A percentile compares a stretch with the other conserved stretches of the same genome.
Evolutionary conservation across 2,113 vertebrate species (phyloP).

Genomic region (Aldabrachelys gigantea): DNA sequence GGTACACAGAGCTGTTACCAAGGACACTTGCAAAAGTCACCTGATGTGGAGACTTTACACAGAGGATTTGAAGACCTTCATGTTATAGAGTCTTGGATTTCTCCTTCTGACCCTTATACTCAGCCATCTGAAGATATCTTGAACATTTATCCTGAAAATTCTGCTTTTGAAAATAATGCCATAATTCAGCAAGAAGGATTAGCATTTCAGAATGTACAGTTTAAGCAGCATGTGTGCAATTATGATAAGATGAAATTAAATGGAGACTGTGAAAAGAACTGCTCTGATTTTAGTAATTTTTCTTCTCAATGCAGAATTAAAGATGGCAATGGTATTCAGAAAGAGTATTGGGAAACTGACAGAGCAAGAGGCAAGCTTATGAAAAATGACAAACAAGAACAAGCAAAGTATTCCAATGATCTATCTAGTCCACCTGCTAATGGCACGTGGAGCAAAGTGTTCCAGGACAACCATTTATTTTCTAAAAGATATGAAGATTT

Average conservation of each 20-base stretch:
- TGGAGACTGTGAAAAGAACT: background rate
- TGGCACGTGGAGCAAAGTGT: constrained; percentile 36
- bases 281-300: background rate
- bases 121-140: background rate
- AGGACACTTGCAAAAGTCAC: constrained; percentile 31
- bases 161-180: background rate
- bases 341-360: constrained; percentile 44
- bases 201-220: background rate
- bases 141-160: background rate
- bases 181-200: background rate
- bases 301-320: constrained; percentile 2
- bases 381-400: constrained; percentile 7
- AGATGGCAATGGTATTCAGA: background rate
- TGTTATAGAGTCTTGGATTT: constrained; percentile 63
- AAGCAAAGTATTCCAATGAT: background rate
- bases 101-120: background rate
- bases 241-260: background rate
- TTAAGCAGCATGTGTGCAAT: background rate
- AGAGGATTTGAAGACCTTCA: constrained; percentile 64
- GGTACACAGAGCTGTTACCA: background rate
- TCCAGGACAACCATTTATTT: constrained; percentile 52
- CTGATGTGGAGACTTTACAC: constrained; percentile 49
- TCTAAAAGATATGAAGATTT: constrained; percentile 59
- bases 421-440: background rate
- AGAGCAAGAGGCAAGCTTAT: constrained; percentile 20